A percentile compares a stretch with the other conserved stretches of the same genome.
These are phyloP conservation scores for Lordiphosa collinella DNA, from an alignment of 1,140 invertebrate genomes.

Conservation along the genomic window DNA sequence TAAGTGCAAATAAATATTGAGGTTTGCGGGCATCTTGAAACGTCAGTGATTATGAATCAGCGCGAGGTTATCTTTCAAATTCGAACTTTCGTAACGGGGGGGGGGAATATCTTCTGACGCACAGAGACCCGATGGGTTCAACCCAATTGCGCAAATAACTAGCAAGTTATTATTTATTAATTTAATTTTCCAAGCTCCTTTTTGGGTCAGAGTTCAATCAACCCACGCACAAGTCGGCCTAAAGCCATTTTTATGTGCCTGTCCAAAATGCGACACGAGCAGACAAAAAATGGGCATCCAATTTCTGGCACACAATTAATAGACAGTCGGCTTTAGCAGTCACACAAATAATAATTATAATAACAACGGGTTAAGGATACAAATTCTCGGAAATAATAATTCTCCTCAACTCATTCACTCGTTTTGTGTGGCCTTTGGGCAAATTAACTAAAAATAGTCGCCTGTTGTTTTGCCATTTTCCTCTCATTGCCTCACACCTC, in stretches of 20 bases:
- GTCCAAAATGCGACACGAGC: neutral
- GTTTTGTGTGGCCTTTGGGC: conserved; percentile 13
- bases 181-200: conserved; percentile 46
- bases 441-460: conserved; percentile 63
- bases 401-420: conserved; percentile 3
- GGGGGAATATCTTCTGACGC: no score
- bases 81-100: no score
- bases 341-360: neutral
- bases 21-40: no score
- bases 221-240: conserved; percentile 21
- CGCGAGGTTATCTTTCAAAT: no score
- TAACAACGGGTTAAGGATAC: conserved; percentile 9
- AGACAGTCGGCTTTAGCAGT: neutral
- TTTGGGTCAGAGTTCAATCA: conserved; percentile 45
- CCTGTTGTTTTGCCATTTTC: no score
- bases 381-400: conserved; percentile 23
- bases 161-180: conserved; percentile 67
- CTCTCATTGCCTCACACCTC: no score
- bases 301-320: conserved; percentile 49
- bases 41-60: no score
- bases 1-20: no score
- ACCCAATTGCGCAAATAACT: no score
- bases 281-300: conserved; percentile 20
- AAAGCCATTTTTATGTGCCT: conserved; percentile 40
- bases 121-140: no score